Evolutionary conservation across 2,888 invertebrate genomes (phyloP).

Genomic region (Amphiduros pacificus): DNA sequence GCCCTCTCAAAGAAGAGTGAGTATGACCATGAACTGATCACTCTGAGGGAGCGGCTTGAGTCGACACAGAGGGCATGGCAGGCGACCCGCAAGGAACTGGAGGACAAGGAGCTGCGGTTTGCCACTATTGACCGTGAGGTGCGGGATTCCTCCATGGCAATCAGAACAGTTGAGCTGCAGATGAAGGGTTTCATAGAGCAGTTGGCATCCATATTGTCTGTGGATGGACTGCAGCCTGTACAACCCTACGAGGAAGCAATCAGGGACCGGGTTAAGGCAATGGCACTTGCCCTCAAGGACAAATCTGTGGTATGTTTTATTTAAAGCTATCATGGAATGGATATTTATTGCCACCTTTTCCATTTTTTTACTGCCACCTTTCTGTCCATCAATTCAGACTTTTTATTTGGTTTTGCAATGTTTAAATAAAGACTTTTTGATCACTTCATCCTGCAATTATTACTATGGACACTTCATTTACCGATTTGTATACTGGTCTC

Average conservation of each 20-base stretch:
- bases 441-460: no score
- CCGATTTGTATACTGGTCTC: no score
- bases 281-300: constrained; percentile 40
- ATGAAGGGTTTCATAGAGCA: constrained; percentile 48
- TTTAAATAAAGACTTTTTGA: no score
- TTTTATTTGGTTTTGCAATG: no score
- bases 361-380: no score
- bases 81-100: constrained; percentile 31
- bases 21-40: constrained; percentile 43
- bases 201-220: constrained; percentile 45
- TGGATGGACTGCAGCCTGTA: constrained; percentile 33
- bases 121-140: not conserved
- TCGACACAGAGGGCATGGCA: constrained; percentile 32
- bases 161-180: constrained; percentile 29
- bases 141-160: constrained; percentile 8
- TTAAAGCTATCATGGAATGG: no score
- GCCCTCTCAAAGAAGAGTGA: constrained; percentile 38
- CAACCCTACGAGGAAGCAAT: constrained; percentile 49
- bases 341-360: no score
- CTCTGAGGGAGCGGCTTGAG: constrained; percentile 33
- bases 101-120: constrained; percentile 22
- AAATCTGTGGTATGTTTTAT: no score
- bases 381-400: no score
- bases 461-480: no score
- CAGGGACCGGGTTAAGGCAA: constrained; percentile 38